Evolutionary conservation across 2,113 vertebrate genomes (phyloP).

Genomic region (Amphilophus citrinellus): DNA sequence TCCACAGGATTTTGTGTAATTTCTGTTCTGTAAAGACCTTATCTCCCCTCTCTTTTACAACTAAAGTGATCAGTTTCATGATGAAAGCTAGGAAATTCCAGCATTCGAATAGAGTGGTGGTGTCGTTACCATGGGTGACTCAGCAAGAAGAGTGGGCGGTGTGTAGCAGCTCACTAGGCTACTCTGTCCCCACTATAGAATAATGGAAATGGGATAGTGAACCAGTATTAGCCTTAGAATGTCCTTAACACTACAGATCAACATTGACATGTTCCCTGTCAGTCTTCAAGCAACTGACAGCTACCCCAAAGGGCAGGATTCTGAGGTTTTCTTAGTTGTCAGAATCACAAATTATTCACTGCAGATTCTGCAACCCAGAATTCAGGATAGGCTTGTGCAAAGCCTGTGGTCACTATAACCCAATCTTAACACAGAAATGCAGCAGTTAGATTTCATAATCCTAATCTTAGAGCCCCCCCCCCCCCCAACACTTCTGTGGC

Average conservation of each 20-base stretch:
- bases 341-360: background rate
- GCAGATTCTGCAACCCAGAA: slow-evolving; percentile 2
- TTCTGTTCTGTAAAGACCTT: background rate
- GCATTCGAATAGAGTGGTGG: slow-evolving; percentile 1
- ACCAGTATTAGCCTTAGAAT: background rate
- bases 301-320: background rate
- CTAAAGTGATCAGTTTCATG: background rate
- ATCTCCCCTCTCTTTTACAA: background rate
- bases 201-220: background rate
- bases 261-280: background rate
- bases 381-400: slow-evolving; percentile 17
- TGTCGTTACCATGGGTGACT: slow-evolving; percentile 44
- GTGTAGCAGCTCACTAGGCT: background rate
- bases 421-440: background rate
- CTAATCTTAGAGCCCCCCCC: background rate
- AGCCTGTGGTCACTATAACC: background rate
- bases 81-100: slow-evolving; percentile 13
- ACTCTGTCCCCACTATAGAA: background rate
- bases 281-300: background rate
- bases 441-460: background rate
- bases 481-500: background rate
- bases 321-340: background rate
- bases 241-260: background rate
- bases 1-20: background rate
- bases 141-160: slow-evolving; percentile 4